Evolutionary conservation across 37 sponge, comb jelly and placozoan genomes (phyloP).

Genomic region (Trichoplax adhaerens): DNA sequence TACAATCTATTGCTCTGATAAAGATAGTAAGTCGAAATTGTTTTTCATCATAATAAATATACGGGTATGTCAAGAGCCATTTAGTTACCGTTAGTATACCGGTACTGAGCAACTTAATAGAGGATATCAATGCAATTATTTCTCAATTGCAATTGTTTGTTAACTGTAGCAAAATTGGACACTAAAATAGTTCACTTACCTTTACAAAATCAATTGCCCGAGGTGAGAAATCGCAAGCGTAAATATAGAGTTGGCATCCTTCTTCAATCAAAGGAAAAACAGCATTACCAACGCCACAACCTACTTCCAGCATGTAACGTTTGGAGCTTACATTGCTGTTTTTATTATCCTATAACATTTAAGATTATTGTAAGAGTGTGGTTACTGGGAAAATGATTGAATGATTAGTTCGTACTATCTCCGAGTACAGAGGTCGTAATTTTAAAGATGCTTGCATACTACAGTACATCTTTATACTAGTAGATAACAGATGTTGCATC

Average conservation of each 20-base stretch:
- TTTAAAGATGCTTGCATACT: too few species aligned
- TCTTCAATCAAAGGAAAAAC: conserved; percentile 78
- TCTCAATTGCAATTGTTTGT: too few species aligned
- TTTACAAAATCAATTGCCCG: conserved; percentile 82
- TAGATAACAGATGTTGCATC: too few species aligned
- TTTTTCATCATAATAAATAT: too few species aligned
- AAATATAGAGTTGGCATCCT: conserved; percentile 43
- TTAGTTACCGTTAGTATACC: too few species aligned
- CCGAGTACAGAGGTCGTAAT: too few species aligned
- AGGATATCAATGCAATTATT: too few species aligned
- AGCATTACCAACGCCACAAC: conserved; percentile 96
- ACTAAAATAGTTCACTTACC: conserved; percentile 17
- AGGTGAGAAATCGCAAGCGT: conserved; percentile 94
- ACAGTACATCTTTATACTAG: too few species aligned
- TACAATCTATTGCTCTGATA: conserved; percentile 38
- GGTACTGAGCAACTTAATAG: too few species aligned
- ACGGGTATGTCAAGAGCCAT: too few species aligned
- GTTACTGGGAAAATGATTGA: not conserved
- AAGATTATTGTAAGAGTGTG: conserved; percentile 1
- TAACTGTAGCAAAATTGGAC: not conserved
- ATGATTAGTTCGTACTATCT: not conserved
- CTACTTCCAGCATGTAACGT: conserved; percentile 50
- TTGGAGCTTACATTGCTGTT: too few species aligned
- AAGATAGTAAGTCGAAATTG: not conserved
- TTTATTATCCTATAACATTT: not conserved